Base-by-base conservation (phyloP, 2,113 vertebrate species). In the Coptodon rendalli region DNA sequence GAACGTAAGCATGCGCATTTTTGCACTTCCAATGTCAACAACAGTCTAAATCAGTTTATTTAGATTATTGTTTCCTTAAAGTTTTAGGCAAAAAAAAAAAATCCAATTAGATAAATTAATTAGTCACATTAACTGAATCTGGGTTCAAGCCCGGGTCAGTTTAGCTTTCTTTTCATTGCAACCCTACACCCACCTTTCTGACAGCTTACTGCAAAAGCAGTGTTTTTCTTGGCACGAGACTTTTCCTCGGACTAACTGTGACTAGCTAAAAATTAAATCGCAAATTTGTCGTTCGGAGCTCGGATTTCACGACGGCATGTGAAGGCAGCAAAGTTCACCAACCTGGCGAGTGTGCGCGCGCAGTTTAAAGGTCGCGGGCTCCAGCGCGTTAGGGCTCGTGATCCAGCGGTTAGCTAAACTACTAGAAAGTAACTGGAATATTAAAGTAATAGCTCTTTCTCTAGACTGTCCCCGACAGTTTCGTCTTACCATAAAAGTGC, bases 281-380 rank as follows among this genome's bases (percentile, higher is more conserved):
- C 4, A 19, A 12, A 1, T 73, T 48, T 48, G 68, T 48, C 40
- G 5, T 3, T 8, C 1, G 27, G 2, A 17, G 0, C 0, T 38
- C 0, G 10, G 2, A 29, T 5, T 89, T 93, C 90, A 89, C 93
- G 53, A 89, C 48, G 1, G 68, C 16, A 9, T 0, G 0, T 91
- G 85, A 94, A 94, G 14, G 87, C 84, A 93, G 24, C 94, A 84
- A 17, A 84, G 9, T 36, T 86, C 10, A 83, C 22, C 36, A 9
- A 84, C 17, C 53, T 87, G 61, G 9, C 7, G 14, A 40, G 11
- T 52, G 54, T 45, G 83, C 89, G 89, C 91, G 91, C 89, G 92
- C 84, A 56, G 80, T 92, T 92, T 90, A 87, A 89, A 93, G 90
- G 71, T 84, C 73, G 80, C 19, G 12, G 29, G 38, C 19, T 66